These are phyloP conservation scores for Coptotermes formosanus DNA, from an alignment of 1,140 invertebrate genomes.

Conservation along the genomic window DNA sequence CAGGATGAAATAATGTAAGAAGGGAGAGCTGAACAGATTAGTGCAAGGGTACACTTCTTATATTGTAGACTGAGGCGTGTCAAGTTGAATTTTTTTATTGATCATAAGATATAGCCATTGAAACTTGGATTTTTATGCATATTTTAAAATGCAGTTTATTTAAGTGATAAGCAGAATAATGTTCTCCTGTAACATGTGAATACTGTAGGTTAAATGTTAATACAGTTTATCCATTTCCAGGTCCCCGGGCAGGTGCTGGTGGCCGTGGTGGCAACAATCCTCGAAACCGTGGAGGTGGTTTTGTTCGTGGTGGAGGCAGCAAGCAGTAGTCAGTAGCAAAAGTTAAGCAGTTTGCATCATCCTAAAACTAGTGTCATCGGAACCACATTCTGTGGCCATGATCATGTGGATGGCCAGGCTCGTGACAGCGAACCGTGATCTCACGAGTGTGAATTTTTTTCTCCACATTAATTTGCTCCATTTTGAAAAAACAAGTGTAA, in stretches of 20 bases:
- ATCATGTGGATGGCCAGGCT: not conserved
- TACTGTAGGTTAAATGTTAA: no score
- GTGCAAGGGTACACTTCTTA: no score
- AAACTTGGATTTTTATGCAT: no score
- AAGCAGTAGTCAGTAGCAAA: constrained; percentile 23
- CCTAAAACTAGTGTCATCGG: not conserved
- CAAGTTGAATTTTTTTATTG: no score
- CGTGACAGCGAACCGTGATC: not conserved
- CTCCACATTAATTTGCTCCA: constrained; percentile 8
- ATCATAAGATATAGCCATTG: no score
- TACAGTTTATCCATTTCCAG: not conserved
- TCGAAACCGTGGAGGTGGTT: not conserved
- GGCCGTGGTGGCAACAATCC: constrained; percentile 20
- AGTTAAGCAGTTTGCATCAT: not conserved
- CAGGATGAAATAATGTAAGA: no score
- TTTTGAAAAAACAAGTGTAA: not conserved
- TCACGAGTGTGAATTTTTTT: not conserved
- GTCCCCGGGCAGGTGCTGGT: not conserved
- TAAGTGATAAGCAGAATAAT: no score
- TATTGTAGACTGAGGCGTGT: no score
- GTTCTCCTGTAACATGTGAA: no score
- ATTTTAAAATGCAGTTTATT: no score
- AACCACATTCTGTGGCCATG: not conserved
- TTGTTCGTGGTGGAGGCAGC: constrained; percentile 27
- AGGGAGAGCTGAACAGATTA: no score